Percentiles rank a stretch among this genome's conserved stretches.
These are phyloP conservation scores for Habrosyne pyritoides DNA, from an alignment of 2,888 invertebrate species.

Conservation along the genomic window DNA sequence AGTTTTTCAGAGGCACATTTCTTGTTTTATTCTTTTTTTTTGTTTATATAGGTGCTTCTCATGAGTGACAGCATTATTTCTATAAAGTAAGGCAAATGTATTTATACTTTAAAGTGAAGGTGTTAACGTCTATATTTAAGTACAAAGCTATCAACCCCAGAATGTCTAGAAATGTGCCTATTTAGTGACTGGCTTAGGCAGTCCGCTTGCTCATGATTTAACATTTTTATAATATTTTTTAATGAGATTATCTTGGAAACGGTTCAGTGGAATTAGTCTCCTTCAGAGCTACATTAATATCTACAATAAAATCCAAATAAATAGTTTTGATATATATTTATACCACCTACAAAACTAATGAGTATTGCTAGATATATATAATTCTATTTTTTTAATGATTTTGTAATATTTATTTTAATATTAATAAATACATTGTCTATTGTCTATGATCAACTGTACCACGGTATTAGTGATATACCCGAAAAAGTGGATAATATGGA, in stretches of 20 bases:
- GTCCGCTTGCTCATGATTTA: slow-evolving; percentile 11
- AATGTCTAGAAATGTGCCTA: slow-evolving; percentile 45
- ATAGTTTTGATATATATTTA: too few species aligned
- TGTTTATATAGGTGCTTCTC: slow-evolving; percentile 1
- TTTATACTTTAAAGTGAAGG: slow-evolving; percentile 20
- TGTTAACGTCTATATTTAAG: slow-evolving; percentile 52
- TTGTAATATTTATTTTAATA: too few species aligned
- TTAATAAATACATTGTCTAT: too few species aligned
- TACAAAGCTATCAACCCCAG: slow-evolving; percentile 48
- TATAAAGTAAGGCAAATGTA: slow-evolving; percentile 15
- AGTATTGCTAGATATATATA: neutral
- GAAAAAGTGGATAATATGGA: too few species aligned
- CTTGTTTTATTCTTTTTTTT: neutral
- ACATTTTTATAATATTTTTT: neutral
- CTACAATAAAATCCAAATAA: too few species aligned
- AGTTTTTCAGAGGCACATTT: neutral
- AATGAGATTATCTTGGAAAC: neutral
- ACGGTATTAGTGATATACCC: too few species aligned
- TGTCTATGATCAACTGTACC: too few species aligned
- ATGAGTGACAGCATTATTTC: neutral
- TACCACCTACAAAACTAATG: too few species aligned
- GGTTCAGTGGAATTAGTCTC: too few species aligned
- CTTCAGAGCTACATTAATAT: too few species aligned
- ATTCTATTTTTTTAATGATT: too few species aligned
- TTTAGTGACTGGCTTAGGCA: slow-evolving; percentile 33